phyloP scores from a whole-genome alignment of 2,113 vertebrate species.

The Alectura lathami region DNA sequence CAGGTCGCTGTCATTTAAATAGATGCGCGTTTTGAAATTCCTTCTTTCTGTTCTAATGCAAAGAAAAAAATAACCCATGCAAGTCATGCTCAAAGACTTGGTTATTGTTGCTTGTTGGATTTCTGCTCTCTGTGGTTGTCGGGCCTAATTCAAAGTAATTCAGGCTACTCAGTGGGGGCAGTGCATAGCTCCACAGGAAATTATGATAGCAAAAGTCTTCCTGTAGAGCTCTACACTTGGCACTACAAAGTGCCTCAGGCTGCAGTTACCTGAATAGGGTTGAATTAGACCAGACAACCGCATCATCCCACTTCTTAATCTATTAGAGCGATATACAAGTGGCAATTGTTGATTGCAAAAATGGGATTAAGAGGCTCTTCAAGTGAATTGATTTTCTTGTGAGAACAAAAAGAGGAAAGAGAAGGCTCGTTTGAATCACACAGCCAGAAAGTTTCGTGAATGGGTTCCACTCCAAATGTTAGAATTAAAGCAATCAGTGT shows the following conservation, averaged over 20 bases:
- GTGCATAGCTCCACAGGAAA: slow-evolving; percentile 95
- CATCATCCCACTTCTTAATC: slow-evolving; percentile 97
- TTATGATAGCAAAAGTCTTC: slow-evolving; percentile 99
- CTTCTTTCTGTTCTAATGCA: slow-evolving; percentile 77
- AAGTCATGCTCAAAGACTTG: slow-evolving; percentile 92
- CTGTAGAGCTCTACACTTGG: slow-evolving; percentile 93
- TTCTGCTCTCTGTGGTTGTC: slow-evolving; percentile 98
- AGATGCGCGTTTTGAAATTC: slow-evolving; percentile 80
- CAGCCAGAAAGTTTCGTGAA: slow-evolving; percentile 93
- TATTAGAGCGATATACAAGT: slow-evolving; percentile 97
- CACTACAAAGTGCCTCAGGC: slow-evolving; percentile 93
- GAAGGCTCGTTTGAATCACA: slow-evolving; percentile 90
- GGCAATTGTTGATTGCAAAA: slow-evolving; percentile 99
- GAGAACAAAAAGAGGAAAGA: slow-evolving; percentile 93
- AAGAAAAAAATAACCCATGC: slow-evolving; percentile 83
- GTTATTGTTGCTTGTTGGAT: slow-evolving; percentile 95
- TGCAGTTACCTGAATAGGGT: slow-evolving; percentile 95
- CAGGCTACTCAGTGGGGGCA: slow-evolving; percentile 87
- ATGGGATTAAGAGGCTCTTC: slow-evolving; percentile 99
- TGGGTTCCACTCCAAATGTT: slow-evolving; percentile 89
- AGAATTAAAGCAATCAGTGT: slow-evolving; percentile 91
- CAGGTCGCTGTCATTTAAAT: slow-evolving; percentile 81
- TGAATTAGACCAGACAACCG: slow-evolving; percentile 99
- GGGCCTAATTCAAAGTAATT: slow-evolving; percentile 98
- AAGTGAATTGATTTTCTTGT: slow-evolving; percentile 99